Evolutionary conservation across 1,140 invertebrate genomes (phyloP).

Genomic region (Aphelenchoides fujianensis): DNA sequence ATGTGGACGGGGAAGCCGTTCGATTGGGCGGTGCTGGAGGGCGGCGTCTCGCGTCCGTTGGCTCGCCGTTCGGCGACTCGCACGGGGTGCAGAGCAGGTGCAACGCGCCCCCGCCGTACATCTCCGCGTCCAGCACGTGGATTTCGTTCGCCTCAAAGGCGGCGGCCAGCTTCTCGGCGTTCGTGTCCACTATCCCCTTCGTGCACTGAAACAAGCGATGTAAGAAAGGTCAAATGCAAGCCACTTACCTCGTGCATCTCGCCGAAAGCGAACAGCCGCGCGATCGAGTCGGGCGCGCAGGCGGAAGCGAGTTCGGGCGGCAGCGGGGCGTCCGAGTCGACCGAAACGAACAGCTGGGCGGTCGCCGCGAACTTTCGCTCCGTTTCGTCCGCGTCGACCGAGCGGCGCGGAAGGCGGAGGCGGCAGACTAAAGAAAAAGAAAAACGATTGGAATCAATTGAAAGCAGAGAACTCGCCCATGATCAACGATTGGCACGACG

Average conservation of each 20-base stretch:
- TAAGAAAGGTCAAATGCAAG: neutral
- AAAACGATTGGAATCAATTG: neutral
- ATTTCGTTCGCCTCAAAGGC: neutral
- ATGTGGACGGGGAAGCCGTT: neutral
- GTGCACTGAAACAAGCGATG: neutral
- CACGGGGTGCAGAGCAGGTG: neutral
- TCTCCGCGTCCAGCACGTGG: neutral
- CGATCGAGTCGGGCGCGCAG: neutral
- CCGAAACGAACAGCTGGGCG: neutral
- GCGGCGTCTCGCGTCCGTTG: too few relatives aligned
- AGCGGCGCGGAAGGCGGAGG: neutral
- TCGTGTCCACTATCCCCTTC: neutral
- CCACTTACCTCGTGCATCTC: neutral
- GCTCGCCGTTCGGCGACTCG: neutral
- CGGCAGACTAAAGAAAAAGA: conserved; percentile 12
- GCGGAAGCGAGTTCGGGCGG: neutral
- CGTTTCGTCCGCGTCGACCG: neutral
- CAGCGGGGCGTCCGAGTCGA: neutral
- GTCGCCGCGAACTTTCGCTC: neutral
- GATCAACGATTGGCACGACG: conserved; percentile 4
- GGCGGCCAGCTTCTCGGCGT: neutral
- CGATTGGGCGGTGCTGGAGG: too few relatives aligned
- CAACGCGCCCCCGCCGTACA: conserved; percentile 3
- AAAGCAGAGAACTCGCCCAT: conserved; percentile 13
- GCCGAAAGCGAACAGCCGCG: conserved; percentile 16